Evolutionary conservation across 2,113 vertebrate species (phyloP).

Genomic region (Camelus bactrianus): DNA sequence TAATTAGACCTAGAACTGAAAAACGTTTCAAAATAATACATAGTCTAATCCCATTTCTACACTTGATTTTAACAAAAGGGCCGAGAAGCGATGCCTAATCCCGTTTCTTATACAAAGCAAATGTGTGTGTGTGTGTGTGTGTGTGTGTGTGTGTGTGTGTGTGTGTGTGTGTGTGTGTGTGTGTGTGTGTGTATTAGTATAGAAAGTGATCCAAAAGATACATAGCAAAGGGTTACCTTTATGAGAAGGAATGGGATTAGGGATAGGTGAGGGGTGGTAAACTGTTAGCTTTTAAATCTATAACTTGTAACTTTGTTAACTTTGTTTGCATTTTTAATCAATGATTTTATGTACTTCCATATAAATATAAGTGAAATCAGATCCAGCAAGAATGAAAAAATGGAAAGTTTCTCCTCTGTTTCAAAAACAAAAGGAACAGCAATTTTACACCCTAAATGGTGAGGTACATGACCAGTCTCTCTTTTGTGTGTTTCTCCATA

Average conservation of each 20-base stretch:
- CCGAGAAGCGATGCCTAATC: background rate
- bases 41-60: background rate
- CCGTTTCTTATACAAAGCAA: background rate
- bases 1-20: conserved; percentile 1
- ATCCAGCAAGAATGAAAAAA: conserved; percentile 1
- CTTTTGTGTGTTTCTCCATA: background rate
- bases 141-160: too few relatives aligned
- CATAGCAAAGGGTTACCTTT: background rate
- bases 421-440: background rate
- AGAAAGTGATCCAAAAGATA: background rate
- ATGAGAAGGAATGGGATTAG: background rate
- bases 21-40: background rate
- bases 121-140: background rate
- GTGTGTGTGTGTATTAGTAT: background rate
- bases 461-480: background rate
- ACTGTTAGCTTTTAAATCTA: background rate
- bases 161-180: too few relatives aligned
- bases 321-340: conserved; percentile 38
- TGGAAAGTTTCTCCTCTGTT: background rate
- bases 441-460: background rate
- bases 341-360: background rate
- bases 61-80: background rate
- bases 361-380: conserved; percentile 26
- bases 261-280: background rate
- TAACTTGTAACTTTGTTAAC: conserved; percentile 1